A percentile compares a stretch with the other conserved stretches of the same genome.
Evolutionary conservation across 2,888 invertebrate species (phyloP).

Genomic region (Perdita meconis): DNA sequence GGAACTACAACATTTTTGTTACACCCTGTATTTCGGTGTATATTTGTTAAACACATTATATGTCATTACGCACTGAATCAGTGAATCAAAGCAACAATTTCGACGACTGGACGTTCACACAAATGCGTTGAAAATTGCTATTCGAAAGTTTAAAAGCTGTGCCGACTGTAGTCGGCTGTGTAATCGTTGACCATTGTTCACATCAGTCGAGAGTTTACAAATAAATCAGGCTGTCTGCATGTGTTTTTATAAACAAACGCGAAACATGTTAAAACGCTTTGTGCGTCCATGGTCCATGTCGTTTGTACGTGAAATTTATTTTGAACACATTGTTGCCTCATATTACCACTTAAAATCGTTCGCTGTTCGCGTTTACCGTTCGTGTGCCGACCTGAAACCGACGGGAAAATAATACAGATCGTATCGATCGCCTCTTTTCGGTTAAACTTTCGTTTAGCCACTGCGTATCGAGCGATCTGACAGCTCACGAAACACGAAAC

Average conservation of each 20-base stretch:
- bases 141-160: constrained; percentile 24
- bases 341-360: constrained; percentile 13
- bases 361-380: neutral
- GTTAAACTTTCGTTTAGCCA: neutral
- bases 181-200: constrained; percentile 4
- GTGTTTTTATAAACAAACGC: neutral
- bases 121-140: constrained; percentile 3
- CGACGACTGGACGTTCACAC: neutral
- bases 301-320: constrained; percentile 5
- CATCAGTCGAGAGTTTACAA: neutral
- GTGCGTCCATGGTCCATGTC: neutral
- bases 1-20: no score
- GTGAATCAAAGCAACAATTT: neutral
- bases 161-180: neutral
- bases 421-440: neutral
- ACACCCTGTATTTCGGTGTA: no score
- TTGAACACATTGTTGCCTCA: neutral
- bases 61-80: neutral
- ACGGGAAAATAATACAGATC: neutral
- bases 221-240: neutral
- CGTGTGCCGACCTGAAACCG: neutral
- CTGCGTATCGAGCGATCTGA: neutral
- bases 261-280: neutral
- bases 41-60: neutral
- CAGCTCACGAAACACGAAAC: neutral